phyloP scores from a whole-genome alignment of 2,113 vertebrate species.

The Lamprologus ornatipinnis region DNA sequence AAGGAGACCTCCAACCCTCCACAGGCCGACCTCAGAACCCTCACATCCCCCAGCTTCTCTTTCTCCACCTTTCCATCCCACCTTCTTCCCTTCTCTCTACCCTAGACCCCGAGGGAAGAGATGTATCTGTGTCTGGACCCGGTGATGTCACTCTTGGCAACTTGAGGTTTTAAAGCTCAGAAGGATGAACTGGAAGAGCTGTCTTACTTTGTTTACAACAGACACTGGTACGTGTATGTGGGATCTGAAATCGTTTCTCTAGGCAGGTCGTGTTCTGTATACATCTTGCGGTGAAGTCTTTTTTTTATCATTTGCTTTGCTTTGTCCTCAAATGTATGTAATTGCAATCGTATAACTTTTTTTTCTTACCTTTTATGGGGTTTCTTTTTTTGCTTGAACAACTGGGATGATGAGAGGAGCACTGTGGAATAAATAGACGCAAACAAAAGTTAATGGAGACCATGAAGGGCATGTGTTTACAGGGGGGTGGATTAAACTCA shows the following conservation, averaged over 20 bases:
- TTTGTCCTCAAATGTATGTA: background rate
- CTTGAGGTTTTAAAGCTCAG: constrained; percentile 35
- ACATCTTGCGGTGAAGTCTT: background rate
- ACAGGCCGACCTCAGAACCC: background rate
- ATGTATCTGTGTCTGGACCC: constrained; percentile 47
- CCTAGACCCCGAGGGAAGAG: constrained; percentile 30
- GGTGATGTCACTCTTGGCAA: constrained; percentile 62
- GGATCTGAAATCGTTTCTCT: background rate
- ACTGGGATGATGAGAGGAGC: constrained; percentile 5
- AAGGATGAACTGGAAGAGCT: background rate
- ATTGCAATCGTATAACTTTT: background rate
- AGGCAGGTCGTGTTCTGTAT: background rate
- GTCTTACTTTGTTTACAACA: constrained; percentile 20
- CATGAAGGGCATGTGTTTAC: constrained; percentile 34
- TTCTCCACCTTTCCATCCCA: constrained; percentile 19
- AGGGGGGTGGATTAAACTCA: constrained; percentile 15
- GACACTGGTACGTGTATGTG: background rate
- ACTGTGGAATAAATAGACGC: constrained; percentile 7
- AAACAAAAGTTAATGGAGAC: constrained; percentile 44
- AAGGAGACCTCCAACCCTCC: constrained; percentile 30
- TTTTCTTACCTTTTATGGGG: background rate
- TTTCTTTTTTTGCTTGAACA: background rate
- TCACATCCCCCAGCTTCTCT: background rate
- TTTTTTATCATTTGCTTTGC: background rate
- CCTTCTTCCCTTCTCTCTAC: constrained; percentile 1